These are phyloP conservation scores for Phorcus lineatus DNA, from an alignment of 2,888 invertebrate species.

Conservation along the genomic window DNA sequence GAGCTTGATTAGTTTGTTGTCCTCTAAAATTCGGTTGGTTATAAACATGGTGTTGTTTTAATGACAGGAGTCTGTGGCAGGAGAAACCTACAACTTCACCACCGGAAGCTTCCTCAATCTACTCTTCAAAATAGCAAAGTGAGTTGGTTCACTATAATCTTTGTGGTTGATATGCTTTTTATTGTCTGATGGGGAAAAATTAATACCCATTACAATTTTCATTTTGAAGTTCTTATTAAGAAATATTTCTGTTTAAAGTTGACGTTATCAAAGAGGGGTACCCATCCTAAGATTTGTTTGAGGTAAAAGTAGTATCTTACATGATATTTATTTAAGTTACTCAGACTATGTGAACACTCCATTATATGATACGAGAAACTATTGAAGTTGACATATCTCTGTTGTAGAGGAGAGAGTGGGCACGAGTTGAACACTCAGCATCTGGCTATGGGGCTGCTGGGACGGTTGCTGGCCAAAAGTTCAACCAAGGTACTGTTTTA, in stretches of 20 bases:
- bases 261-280: no score
- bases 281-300: no score
- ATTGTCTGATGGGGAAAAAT: no score
- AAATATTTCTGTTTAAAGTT: no score
- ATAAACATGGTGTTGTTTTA: background rate
- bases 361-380: no score
- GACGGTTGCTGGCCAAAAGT: slow-evolving; percentile 67
- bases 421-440: slow-evolving; percentile 73
- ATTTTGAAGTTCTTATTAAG: background rate
- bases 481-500: slow-evolving; percentile 54
- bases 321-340: no score
- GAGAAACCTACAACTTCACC: slow-evolving; percentile 61
- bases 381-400: background rate
- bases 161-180: no score
- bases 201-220: background rate
- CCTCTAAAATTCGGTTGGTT: no score
- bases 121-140: slow-evolving; percentile 70
- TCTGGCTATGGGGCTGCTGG: slow-evolving; percentile 72
- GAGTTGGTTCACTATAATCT: slow-evolving; percentile 19
- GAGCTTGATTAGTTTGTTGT: no score
- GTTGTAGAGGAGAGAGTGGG: slow-evolving; percentile 66
- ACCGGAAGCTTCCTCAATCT: slow-evolving; percentile 68
- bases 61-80: slow-evolving; percentile 35
- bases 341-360: no score
- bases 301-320: no score